Base-by-base conservation (phyloP, 2,888 invertebrate genomes). In the Drosophila pseudotakahashii region DNA sequence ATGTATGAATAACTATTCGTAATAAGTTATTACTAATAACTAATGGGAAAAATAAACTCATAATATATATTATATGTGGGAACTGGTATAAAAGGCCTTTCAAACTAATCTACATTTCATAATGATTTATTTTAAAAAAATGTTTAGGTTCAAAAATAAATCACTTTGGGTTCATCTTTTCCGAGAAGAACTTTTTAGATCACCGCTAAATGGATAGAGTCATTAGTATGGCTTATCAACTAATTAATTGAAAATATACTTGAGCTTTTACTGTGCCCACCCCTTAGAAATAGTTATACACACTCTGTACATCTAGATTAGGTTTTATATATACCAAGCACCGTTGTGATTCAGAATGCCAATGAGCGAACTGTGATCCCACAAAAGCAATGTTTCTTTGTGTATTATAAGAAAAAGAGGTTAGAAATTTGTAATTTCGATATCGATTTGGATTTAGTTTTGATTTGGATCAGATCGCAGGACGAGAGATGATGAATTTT, bases 291-390 rank as follows among this genome's bases (percentile, higher is more conserved):
- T 10, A 9, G 19, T 10, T n/a, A 23, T 16, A 47, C 39, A 59
- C 41, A 57, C 37, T 30, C 19, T 66, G 55, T 44, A 71, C 30
- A 34, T 37, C 32, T 41, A 44, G 0, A 63, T 34, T 59, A 45
- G 14, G 55, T 60, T 41, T 39, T 42, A 47, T 61, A 78, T 50
- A 59, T 82, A 77, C 82, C 88, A 85, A 80, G 57, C 88, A 86
- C 89, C 88, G 71, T 13, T 78, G 74, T 78, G 53, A 72, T 62
- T 79, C 68, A 16, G 70, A 71, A 79, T 82, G 80, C 80, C 80
- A 81, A 88, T 82, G 67, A 73, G 64, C 41, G 67, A 52, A 39
- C 50, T 64, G 48, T 73, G 68, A 37, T 76, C 30, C 81, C 62
- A 68, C 54, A 37, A 48, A 63, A 45, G 69, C 57, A 68, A 69